Evolutionary conservation across 2,888 invertebrate genomes (phyloP), one percentile per base, ranked within the genome.

Genomic region (Thyatira batis): DNA sequence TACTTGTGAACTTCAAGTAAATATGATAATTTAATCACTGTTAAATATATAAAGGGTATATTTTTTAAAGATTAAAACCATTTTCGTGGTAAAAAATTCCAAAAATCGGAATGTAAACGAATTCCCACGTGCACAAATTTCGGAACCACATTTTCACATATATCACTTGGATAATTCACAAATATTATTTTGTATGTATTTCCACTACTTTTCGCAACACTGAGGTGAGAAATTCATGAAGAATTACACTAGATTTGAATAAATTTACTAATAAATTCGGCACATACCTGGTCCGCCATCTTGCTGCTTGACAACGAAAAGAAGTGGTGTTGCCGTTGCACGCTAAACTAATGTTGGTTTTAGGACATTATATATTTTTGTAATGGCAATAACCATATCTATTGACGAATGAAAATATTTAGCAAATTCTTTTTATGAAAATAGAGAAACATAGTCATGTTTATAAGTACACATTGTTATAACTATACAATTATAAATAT

Each of bases 251-350:
- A 27, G 58, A 67, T 67, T 65, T 63, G 5, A 52, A 69, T 57
- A 68, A 76, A 67, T 81, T 81, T 69, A 65, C 27, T 48, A 60
- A 60, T 78, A 82, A 72, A 78, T 65, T 78, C 75, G 70, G 76
- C 76, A 93, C 94, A 82, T 94, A 95, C 96, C 95, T 96, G 96
- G 89, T 96, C 96, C 92, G 96, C 96, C 96, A 96, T 96, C 86
- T 95, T 95, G 94, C 39, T 39, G 39, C 88, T 92, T 87, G 89
- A 88, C 76, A 89, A 87, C 77, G 89, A 90, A 93, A 94, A 94
- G 93, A 89, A 84, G 57, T 73, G 63, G 56, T 78, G 72, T 73
- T 75, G 73, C 75, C 69, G 71, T 44, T 56, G 33, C 51, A 53
- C n/a, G n/a, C 39, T 17, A 39, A 17, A 17, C 1, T 39, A 17